These are phyloP conservation scores for Leptinotarsa texana DNA, from an alignment of 1,140 invertebrate genomes.

Conservation along the genomic window DNA sequence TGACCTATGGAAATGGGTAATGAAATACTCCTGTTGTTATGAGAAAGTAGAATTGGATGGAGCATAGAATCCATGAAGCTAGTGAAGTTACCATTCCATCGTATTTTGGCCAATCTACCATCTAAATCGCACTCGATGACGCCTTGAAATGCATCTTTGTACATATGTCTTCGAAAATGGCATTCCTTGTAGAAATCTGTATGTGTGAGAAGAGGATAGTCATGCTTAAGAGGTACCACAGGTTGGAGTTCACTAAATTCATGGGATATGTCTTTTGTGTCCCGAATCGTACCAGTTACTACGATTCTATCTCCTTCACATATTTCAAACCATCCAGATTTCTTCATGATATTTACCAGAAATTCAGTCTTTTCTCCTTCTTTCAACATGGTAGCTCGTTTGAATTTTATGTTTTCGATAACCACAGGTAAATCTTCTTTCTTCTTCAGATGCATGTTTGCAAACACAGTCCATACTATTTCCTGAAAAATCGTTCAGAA, in stretches of 20 bases:
- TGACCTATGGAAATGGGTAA: slow-evolving; percentile 85
- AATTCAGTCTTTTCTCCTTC: slow-evolving; percentile 81
- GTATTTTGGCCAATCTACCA: slow-evolving; percentile 66
- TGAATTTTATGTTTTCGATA: slow-evolving; percentile 86
- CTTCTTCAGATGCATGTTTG: slow-evolving; percentile 75
- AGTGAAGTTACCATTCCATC: slow-evolving; percentile 90
- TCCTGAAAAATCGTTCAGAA: slow-evolving; percentile 56
- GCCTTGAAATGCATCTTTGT: slow-evolving; percentile 83
- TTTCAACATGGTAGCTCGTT: slow-evolving; percentile 87
- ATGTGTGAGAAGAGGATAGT: slow-evolving; percentile 64
- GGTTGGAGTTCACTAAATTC: slow-evolving; percentile 59
- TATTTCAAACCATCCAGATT: slow-evolving; percentile 85
- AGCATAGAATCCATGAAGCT: slow-evolving; percentile 92
- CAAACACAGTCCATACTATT: slow-evolving; percentile 89
- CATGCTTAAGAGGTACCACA: slow-evolving; percentile 52
- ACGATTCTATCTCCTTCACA: no score
- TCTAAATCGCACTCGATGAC: slow-evolving; percentile 69
- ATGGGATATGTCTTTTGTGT: slow-evolving; percentile 65
- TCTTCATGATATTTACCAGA: slow-evolving; percentile 82
- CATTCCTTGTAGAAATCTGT: slow-evolving; percentile 93
- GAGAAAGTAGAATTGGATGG: slow-evolving; percentile 82
- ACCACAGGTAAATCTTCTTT: slow-evolving; percentile 80
- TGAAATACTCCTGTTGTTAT: slow-evolving; percentile 73
- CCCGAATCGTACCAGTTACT: slow-evolving; percentile 59
- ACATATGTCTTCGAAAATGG: slow-evolving; percentile 89